phyloP scores from a whole-genome alignment of 1,140 invertebrate genomes.

The Nephotettix cincticeps region DNA sequence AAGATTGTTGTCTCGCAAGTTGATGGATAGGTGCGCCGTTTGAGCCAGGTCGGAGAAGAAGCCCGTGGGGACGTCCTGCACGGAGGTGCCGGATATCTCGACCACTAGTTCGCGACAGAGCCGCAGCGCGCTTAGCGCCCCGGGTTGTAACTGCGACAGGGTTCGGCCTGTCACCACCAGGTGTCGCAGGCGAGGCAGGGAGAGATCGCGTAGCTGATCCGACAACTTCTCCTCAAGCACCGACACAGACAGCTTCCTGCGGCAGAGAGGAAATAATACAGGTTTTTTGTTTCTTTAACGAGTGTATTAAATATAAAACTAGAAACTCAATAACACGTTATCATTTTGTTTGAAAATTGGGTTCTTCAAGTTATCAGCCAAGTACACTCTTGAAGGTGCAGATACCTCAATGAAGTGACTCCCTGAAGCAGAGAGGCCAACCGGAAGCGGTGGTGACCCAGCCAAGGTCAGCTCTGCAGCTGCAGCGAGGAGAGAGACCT shows the following conservation, averaged over 20 bases:
- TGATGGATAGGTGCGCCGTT: constrained; percentile 70
- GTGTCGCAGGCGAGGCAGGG: constrained; percentile 71
- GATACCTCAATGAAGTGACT: constrained; percentile 53
- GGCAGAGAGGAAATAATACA: no score
- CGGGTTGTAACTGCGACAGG: constrained; percentile 64
- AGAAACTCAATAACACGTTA: background rate
- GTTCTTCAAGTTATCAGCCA: background rate
- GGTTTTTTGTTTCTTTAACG: no score
- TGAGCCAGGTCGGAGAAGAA: constrained; percentile 73
- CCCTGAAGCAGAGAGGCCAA: constrained; percentile 58
- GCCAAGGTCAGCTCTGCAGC: constrained; percentile 58
- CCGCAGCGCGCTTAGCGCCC: constrained; percentile 63
- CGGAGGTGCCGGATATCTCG: constrained; percentile 70
- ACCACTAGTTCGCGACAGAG: constrained; percentile 66
- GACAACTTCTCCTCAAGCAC: constrained; percentile 56
- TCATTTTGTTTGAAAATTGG: background rate
- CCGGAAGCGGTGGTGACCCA: constrained; percentile 58
- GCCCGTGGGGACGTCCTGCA: constrained; percentile 73
- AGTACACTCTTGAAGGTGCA: background rate
- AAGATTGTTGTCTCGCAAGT: constrained; percentile 79
- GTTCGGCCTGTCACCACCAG: constrained; percentile 73
- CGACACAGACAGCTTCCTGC: constrained; percentile 59
- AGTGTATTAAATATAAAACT: background rate
- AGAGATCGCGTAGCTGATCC: constrained; percentile 39
- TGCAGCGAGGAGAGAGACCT: constrained; percentile 36